Conservation (phyloP, 2,888 invertebrate species). For the Serripes groenlandicus region DNA sequence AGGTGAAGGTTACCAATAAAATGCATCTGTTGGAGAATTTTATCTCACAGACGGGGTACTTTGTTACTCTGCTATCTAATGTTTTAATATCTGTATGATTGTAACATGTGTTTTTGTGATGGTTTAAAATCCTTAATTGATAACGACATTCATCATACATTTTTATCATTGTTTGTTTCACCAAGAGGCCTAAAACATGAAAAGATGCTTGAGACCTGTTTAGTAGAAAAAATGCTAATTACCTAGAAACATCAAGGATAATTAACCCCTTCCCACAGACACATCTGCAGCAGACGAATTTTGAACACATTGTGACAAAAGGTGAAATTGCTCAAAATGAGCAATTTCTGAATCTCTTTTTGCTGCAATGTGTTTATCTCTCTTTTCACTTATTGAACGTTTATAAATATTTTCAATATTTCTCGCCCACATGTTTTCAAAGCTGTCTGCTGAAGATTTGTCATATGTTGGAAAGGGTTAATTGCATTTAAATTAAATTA, state of each 20-base stretch:
- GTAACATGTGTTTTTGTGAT: not conserved
- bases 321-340: not conserved
- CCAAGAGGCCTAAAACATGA: no score
- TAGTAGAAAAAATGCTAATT: no score
- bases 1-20: not conserved
- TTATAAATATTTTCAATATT: no score
- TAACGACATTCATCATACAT: not conserved
- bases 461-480: no score
- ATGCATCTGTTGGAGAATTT: not conserved
- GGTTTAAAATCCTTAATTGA: not conserved
- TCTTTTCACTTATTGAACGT: not conserved
- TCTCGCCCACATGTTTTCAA: no score
- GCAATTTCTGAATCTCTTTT: constrained; percentile 12
- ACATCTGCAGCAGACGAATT: not conserved
- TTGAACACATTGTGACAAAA: constrained; percentile 19
- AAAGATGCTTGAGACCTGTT: no score
- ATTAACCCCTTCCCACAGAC: no score
- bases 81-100: not conserved
- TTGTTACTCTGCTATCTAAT: not conserved
- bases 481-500: no score
- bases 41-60: not conserved
- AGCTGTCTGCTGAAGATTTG: no score
- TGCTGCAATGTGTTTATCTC: not conserved
- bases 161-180: not conserved
- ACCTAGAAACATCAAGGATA: no score